Evolutionary conservation across 2,888 invertebrate species (phyloP).

Genomic region (Gasteruption jaculator): DNA sequence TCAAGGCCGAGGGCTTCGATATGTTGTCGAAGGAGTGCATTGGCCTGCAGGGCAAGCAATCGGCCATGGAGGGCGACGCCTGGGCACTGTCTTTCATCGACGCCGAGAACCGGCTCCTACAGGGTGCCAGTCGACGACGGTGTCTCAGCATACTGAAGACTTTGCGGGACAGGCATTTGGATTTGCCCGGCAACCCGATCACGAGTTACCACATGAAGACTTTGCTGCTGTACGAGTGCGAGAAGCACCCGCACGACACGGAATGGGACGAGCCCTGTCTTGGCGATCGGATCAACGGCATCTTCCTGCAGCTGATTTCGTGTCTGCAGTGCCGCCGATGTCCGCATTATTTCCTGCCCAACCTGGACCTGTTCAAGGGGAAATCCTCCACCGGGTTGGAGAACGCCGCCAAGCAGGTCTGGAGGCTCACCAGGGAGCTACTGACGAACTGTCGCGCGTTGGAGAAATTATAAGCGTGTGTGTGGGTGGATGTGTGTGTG

Average conservation of each 20-base stretch:
- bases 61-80: conserved; percentile 92
- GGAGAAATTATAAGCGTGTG: conserved; percentile 85
- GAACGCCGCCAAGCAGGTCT: conserved; percentile 89
- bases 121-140: conserved; percentile 80
- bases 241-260: conserved; percentile 88
- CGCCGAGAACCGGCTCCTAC: conserved; percentile 84
- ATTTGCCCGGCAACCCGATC: conserved; percentile 83
- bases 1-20: conserved; percentile 93
- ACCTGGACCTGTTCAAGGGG: conserved; percentile 88
- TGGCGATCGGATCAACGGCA: conserved; percentile 88
- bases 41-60: conserved; percentile 76
- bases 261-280: conserved; percentile 93
- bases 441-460: conserved; percentile 86
- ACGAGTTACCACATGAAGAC: conserved; percentile 88
- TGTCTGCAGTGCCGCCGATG: conserved; percentile 92
- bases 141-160: conserved; percentile 87
- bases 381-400: conserved; percentile 86
- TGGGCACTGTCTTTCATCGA: conserved; percentile 90
- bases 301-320: conserved; percentile 91
- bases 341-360: conserved; percentile 92
- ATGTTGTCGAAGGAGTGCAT: conserved; percentile 83
- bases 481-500: too few relatives aligned
- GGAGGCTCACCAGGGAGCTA: conserved; percentile 86
- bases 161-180: conserved; percentile 83
- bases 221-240: conserved; percentile 88